Evolutionary conservation across 2,888 invertebrate genomes (phyloP), one percentile per base, ranked within the genome.

Genomic region (Drosophila ustulata): DNA sequence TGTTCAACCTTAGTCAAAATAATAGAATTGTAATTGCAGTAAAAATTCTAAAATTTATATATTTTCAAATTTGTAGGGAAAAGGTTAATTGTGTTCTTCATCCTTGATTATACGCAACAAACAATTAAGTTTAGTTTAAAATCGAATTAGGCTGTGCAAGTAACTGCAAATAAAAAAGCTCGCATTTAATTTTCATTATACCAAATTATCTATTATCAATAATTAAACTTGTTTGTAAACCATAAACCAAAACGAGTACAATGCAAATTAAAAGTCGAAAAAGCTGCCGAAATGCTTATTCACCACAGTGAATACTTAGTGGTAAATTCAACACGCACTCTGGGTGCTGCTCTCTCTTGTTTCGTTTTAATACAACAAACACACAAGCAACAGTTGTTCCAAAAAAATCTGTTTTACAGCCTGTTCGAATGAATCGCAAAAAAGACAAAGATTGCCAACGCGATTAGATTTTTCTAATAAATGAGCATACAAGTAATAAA

Each of bases 361-460:
- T 13, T 18, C 18, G 18, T 18, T 18, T 18, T 18, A 18, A 18
- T 18, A 37, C 34, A 37, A 5, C n/a, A 37, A 11, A 4, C 3
- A n/a, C 1, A 37, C 37, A 47, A 75, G 75, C 76, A 73, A 73
- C 73, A 73, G 73, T 75, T 73, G 73, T 64, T 75, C 18, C 23
- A 46, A n/a, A 32, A 4, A 41, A 26, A 30, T 39, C 8, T 52
- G 9, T 28, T 64, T 49, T 13, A 30, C 39, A 46, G 25, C 18
- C 28, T 39, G 32, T 39, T 9, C 25, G 28, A 43, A 56, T 13
- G 34, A 50, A 51, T 63, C 13, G 43, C 23, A 46, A 46, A 30
- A 23, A 9, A 46, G 8, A 30, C 25, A 6, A 11, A 26, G 30
- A 55, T 71, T 55, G 18, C 6, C 8, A 30, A 32, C 43, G 25